Evolutionary conservation across 2,888 invertebrate genomes (phyloP).

Genomic region (Aleiodes alternator): DNA sequence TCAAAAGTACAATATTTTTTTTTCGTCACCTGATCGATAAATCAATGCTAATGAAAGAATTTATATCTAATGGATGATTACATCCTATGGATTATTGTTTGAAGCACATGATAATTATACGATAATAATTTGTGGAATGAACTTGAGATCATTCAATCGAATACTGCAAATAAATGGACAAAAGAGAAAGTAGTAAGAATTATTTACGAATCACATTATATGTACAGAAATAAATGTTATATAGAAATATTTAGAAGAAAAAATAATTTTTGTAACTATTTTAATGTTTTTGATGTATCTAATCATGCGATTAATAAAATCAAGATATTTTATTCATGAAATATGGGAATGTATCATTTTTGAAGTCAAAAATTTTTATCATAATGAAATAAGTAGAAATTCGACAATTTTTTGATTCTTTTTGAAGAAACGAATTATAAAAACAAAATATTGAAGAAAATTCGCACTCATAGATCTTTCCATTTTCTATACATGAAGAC

Average conservation of each 20-base stretch:
- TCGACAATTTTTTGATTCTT: no score
- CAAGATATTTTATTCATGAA: not conserved
- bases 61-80: not conserved
- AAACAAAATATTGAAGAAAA: no score
- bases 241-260: not conserved
- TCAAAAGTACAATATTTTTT: slow-evolving; percentile 4
- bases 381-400: no score
- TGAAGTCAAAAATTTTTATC: not conserved
- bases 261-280: slow-evolving; percentile 23
- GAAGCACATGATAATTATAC: not conserved
- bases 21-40: not conserved
- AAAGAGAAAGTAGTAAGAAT: slow-evolving; percentile 10
- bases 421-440: no score
- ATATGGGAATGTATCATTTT: not conserved
- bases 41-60: not conserved
- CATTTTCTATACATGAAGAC: no score
- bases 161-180: not conserved
- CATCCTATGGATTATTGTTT: slow-evolving; percentile 3
- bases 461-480: no score
- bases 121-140: no score
- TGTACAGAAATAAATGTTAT: slow-evolving; percentile 7
- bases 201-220: slow-evolving; percentile 12
- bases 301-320: slow-evolving; percentile 9
- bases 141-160: no score
- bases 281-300: slow-evolving; percentile 20